Evolutionary conservation across 2,888 invertebrate genomes (phyloP).

Genomic region (Idaea dimidiata): DNA sequence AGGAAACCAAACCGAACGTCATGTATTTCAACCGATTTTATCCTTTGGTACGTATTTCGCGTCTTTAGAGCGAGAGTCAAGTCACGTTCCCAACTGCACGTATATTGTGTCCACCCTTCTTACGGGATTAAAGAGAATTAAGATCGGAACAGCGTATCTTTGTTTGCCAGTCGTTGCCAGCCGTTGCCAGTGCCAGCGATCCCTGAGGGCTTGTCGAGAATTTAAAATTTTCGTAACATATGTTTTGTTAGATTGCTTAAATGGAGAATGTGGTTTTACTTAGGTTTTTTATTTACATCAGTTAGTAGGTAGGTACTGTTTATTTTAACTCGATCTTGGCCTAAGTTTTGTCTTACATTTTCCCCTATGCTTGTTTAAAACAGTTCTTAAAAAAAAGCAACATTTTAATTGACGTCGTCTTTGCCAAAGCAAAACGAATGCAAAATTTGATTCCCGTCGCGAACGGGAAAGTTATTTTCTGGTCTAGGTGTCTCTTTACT

Average conservation of each 20-base stretch:
- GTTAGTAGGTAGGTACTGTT: not conserved
- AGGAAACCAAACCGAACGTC: not conserved
- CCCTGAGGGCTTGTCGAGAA: slow-evolving; percentile 39
- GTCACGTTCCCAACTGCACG: slow-evolving; percentile 50
- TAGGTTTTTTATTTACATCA: not conserved
- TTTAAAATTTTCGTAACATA: slow-evolving; percentile 24
- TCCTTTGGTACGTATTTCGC: not conserved
- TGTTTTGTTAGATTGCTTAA: slow-evolving; percentile 3
- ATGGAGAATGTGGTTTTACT: not conserved
- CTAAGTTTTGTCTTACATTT: too few relatives aligned
- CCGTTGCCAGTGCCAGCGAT: slow-evolving; percentile 34
- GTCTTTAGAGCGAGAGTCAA: slow-evolving; percentile 33
- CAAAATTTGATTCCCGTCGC: too few relatives aligned
- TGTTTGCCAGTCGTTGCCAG: slow-evolving; percentile 51
- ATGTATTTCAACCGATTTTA: not conserved
- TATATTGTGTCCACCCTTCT: slow-evolving; percentile 66
- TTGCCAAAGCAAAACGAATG: too few relatives aligned
- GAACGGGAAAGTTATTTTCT: too few relatives aligned
- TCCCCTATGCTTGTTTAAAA: too few relatives aligned
- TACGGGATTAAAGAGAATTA: slow-evolving; percentile 36
- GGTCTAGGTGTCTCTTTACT: too few relatives aligned
- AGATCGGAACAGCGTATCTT: slow-evolving; percentile 48
- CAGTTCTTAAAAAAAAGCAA: too few relatives aligned
- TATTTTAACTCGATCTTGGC: not conserved
- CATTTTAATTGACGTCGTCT: too few relatives aligned